phyloP scores from a whole-genome alignment of 2,888 invertebrate species.

The Alviniconcha strummeri region DNA sequence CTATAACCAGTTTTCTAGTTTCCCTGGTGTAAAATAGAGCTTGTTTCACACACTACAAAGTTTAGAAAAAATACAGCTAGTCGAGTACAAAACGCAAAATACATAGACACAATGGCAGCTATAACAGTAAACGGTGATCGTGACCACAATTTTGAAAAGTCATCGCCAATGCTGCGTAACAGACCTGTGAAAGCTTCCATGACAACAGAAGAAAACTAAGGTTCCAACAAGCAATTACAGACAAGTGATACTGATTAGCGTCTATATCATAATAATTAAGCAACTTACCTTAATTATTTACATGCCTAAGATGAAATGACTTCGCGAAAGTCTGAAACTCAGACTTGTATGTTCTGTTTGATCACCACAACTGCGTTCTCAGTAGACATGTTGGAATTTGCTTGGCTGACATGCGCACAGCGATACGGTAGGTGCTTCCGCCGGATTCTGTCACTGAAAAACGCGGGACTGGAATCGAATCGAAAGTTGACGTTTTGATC shows the following conservation, averaged over 20 bases:
- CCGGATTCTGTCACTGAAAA: constrained; percentile 21
- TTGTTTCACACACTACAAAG: too few relatives aligned
- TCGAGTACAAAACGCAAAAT: too few relatives aligned
- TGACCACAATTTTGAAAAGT: too few relatives aligned
- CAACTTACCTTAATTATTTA: not conserved
- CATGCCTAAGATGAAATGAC: not conserved
- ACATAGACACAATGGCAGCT: too few relatives aligned
- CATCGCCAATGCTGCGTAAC: too few relatives aligned
- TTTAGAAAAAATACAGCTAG: too few relatives aligned
- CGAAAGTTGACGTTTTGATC: constrained; percentile 19
- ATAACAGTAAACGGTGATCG: too few relatives aligned
- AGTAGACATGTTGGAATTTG: constrained; percentile 36
- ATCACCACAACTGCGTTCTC: constrained; percentile 8
- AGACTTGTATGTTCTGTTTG: constrained; percentile 3
- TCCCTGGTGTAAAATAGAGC: too few relatives aligned
- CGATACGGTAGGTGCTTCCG: not conserved
- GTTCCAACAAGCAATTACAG: not conserved
- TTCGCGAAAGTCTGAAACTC: not conserved
- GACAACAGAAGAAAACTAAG: constrained; percentile 24
- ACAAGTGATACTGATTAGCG: not conserved
- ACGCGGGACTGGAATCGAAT: constrained; percentile 15
- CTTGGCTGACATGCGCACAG: constrained; percentile 27
- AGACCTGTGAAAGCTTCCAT: constrained; percentile 30
- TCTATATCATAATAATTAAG: not conserved
- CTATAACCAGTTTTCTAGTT: too few relatives aligned